Conservation (phyloP, 2,113 vertebrate genomes). For the Jacana jacana region DNA sequence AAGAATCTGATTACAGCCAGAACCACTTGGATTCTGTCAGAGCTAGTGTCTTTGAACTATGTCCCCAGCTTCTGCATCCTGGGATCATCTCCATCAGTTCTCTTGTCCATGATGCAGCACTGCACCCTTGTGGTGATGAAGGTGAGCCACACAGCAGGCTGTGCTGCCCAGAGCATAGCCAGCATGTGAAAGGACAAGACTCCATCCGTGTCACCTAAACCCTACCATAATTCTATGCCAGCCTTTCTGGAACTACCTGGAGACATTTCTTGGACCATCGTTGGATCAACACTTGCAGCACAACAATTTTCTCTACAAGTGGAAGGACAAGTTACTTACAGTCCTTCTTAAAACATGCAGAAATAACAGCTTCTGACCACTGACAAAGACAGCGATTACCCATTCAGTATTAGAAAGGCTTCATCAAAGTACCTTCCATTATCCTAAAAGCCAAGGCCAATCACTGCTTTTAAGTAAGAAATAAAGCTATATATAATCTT, state of each 20-base stretch:
- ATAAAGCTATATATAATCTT: neutral
- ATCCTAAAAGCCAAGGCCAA: neutral
- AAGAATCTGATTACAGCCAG: neutral
- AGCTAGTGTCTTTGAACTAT: neutral
- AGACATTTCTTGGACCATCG: neutral
- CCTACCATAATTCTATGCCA: neutral
- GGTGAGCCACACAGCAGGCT: rapidly evolving
- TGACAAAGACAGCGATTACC: neutral
- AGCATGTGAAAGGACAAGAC: neutral
- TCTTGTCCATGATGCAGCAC: neutral
- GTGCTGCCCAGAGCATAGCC: neutral
- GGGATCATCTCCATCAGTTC: neutral
- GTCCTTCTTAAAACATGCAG: neutral
- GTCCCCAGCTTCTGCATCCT: neutral
- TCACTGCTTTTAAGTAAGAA: neutral
- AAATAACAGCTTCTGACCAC: neutral
- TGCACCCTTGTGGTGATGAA: neutral
- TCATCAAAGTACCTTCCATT: neutral
- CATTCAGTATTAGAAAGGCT: neutral
- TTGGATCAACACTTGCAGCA: neutral
- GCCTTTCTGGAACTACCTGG: neutral
- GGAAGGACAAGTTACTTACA: neutral
- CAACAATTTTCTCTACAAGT: neutral
- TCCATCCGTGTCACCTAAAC: neutral
- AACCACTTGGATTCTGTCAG: neutral